Evolutionary conservation across 2,888 invertebrate species (phyloP), one percentile per base, ranked within the genome.

Genomic region (Sesamia inferens): DNA sequence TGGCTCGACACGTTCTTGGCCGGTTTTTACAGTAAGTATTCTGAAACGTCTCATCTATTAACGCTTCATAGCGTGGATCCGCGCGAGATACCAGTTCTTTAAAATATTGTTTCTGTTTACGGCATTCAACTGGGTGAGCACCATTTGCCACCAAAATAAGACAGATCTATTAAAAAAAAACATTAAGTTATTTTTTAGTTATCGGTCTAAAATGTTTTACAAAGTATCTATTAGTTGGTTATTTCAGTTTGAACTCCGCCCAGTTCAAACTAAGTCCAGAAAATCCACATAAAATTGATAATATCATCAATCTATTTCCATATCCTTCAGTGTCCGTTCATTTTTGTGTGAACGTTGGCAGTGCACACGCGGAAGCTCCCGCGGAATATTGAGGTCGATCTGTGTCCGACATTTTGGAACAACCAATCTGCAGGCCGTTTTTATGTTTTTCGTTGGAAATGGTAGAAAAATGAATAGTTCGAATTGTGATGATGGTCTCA

Each of bases 271-370:
- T 48, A 24, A 14, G 19, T 48, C 13, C 19, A 65, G 31, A n/a
- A 16, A 54, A 54, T 39, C 13, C 55, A 70, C 69, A 7, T 19
- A 47, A 67, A 42, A 65, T 68, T 74, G 74, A 59, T 79, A 79
- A 62, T 31, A 68, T 81, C 74, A 78, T 61, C 51, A 75, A 79
- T 79, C 81, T 81, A 81, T 81, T 84, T 83, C 79, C 68, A 76
- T 79, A 79, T 79, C 70, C 71, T 71, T 74, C 75, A 22, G 54
- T 65, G 10, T 42, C 58, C 39, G 57, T 64, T 74, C 70, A 58
- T 83, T 85, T 83, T 83, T 78, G 69, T 83, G 62, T 58, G 22
- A 63, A 51, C 39, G 74, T 83, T 85, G 84, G 84, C 84, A 83
- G 51, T 39, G 24, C 42, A n/a, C 0, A 78, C 84, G 73, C 84